Conservation (phyloP, 2,888 invertebrate genomes). For the Scaptomyza flava region DNA sequence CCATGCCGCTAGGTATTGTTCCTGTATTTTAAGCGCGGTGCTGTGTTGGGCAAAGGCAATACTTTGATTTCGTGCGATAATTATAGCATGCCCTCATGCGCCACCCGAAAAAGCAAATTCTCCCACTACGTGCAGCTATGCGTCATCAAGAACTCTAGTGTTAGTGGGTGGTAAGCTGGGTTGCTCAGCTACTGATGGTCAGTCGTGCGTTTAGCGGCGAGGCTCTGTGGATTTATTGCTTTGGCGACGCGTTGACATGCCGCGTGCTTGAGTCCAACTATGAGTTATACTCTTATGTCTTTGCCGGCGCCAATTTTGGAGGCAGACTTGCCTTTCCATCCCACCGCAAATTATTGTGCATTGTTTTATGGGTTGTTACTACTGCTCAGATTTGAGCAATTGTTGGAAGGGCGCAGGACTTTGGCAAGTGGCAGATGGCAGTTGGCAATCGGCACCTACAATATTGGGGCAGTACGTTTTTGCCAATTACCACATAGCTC, state of each 20-base stretch:
- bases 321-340: slow-evolving; percentile 6
- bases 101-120: slow-evolving; percentile 35
- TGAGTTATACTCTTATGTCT: slow-evolving; percentile 18
- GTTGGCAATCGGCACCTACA: slow-evolving; percentile 24
- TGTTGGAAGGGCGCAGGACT: slow-evolving; percentile 21
- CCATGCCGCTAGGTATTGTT: slow-evolving; percentile 4
- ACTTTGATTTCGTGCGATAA: slow-evolving; percentile 79
- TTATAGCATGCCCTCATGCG: slow-evolving; percentile 64
- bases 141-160: slow-evolving; percentile 43
- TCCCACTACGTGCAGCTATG: slow-evolving; percentile 67
- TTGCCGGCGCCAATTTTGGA: slow-evolving; percentile 38
- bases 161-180: slow-evolving; percentile 2
- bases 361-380: slow-evolving; percentile 61
- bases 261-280: slow-evolving; percentile 36
- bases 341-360: slow-evolving; percentile 45
- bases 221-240: slow-evolving; percentile 69
- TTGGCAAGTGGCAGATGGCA: slow-evolving; percentile 24
- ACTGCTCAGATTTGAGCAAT: slow-evolving; percentile 24
- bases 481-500: slow-evolving; percentile 70
- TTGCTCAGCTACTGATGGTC: slow-evolving; percentile 19
- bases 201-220: slow-evolving; percentile 59
- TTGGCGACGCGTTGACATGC: slow-evolving; percentile 76
- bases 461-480: slow-evolving; percentile 34
- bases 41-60: slow-evolving; percentile 25
- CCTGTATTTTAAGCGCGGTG: not conserved